These are phyloP conservation scores for Desoria tigrina DNA, from an alignment of 2,888 invertebrate species.

Conservation along the genomic window DNA sequence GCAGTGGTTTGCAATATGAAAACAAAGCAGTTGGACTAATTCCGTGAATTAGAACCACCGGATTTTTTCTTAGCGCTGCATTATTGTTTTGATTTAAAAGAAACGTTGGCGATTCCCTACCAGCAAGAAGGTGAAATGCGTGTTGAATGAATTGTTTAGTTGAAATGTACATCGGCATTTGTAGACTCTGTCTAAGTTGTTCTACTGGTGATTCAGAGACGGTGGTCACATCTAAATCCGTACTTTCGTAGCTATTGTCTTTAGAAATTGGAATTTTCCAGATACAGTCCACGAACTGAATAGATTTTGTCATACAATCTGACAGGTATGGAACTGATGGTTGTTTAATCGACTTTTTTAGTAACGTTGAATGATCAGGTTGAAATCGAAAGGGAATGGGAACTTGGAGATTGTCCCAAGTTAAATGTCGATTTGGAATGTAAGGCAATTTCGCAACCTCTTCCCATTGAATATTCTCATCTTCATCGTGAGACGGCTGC, in stretches of 20 bases:
- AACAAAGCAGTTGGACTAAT: conserved; percentile 43
- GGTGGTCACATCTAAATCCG: too few relatives aligned
- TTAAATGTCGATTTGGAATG: conserved; percentile 30
- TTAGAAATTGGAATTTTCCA: neutral
- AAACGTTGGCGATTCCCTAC: conserved; percentile 46
- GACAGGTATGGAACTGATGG: neutral
- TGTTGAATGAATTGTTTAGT: conserved; percentile 41
- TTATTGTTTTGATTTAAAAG: neutral
- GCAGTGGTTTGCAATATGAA: conserved; percentile 31
- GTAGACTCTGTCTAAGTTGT: conserved; percentile 6
- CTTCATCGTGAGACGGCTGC: neutral
- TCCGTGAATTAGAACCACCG: conserved; percentile 40
- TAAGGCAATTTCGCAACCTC: conserved; percentile 27
- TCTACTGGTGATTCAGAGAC: neutral
- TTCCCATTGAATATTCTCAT: conserved; percentile 35
- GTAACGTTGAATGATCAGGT: conserved; percentile 17
- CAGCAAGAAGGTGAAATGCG: conserved; percentile 46
- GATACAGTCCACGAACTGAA: neutral
- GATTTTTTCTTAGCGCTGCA: conserved; percentile 39
- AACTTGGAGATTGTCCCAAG: conserved; percentile 39
- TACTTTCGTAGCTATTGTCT: neutral
- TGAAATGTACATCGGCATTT: conserved; percentile 30
- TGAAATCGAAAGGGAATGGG: conserved; percentile 44
- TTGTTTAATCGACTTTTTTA: neutral
- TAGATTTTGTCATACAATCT: neutral